Conservation (phyloP, 64 coral and sea anemone species). For the Trachythela sp. region DNA sequence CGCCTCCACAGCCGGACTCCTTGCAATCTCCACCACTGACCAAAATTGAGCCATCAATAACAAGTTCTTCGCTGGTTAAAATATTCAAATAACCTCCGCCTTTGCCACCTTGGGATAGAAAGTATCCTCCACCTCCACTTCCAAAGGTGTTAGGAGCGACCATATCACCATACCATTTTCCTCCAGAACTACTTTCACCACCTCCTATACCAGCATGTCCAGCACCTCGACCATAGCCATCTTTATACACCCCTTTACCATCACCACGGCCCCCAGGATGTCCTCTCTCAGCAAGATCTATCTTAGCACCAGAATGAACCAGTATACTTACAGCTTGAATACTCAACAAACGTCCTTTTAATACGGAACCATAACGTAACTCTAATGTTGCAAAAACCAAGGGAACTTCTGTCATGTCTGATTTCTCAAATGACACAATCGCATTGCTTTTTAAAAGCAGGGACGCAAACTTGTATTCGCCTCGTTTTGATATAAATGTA, state of each 20-base stretch:
- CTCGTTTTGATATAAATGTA: slow-evolving; percentile 81
- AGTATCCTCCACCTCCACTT: slow-evolving; percentile 76
- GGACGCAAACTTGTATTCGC: slow-evolving; percentile 77
- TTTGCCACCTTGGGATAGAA: slow-evolving; percentile 53
- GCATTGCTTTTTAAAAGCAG: slow-evolving; percentile 74
- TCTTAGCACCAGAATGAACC: slow-evolving; percentile 63
- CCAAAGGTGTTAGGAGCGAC: slow-evolving; percentile 67
- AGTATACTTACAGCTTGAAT: slow-evolving; percentile 60
- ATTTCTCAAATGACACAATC: slow-evolving; percentile 79
- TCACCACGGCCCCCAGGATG: slow-evolving; percentile 50
- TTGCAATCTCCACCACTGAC: slow-evolving; percentile 47
- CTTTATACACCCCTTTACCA: slow-evolving; percentile 54
- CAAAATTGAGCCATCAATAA: slow-evolving; percentile 68
- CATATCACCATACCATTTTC: slow-evolving; percentile 72
- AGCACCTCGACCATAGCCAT: slow-evolving; percentile 59
- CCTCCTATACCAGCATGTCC: slow-evolving; percentile 84
- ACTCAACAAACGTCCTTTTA: slow-evolving; percentile 80
- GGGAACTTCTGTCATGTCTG: slow-evolving; percentile 61
- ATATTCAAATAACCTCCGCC: slow-evolving; percentile 78
- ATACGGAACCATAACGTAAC: slow-evolving; percentile 67
- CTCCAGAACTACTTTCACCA: slow-evolving; percentile 19
- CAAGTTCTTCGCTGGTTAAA: slow-evolving; percentile 46
- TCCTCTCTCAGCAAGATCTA: slow-evolving; percentile 70
- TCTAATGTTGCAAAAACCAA: slow-evolving; percentile 72
- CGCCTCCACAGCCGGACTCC: neutral